phyloP scores from a whole-genome alignment of 2,888 invertebrate genomes.

The Mylabris sibirica region DNA sequence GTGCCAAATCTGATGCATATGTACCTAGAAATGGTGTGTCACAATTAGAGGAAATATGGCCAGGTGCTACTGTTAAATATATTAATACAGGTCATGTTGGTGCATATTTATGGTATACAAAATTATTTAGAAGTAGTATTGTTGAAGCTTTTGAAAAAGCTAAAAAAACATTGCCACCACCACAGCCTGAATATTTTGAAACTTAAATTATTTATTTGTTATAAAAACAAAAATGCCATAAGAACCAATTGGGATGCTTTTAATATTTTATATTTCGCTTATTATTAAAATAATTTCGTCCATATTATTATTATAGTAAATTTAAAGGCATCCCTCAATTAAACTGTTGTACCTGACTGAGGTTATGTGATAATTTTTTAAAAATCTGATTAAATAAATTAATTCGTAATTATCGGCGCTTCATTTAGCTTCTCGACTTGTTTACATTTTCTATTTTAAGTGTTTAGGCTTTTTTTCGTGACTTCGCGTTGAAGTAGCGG shows the following conservation, averaged over 20 bases:
- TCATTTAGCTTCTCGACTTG: not conserved
- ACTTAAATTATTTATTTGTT: slow-evolving; percentile 19
- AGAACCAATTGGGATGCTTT: slow-evolving; percentile 24
- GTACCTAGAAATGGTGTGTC: slow-evolving; percentile 87
- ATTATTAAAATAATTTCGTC: not conserved
- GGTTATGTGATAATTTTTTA: slow-evolving; percentile 36
- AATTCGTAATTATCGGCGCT: not conserved
- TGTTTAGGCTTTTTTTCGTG: no score
- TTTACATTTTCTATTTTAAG: no score
- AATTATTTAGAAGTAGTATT: slow-evolving; percentile 82
- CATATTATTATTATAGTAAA: not conserved
- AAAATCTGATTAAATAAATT: slow-evolving; percentile 3
- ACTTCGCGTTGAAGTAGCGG: no score
- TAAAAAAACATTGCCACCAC: slow-evolving; percentile 60
- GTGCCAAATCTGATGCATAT: slow-evolving; percentile 89
- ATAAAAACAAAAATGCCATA: slow-evolving; percentile 30
- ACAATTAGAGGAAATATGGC: slow-evolving; percentile 89
- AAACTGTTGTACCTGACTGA: slow-evolving; percentile 23
- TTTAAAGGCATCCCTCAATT: not conserved
- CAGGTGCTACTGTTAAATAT: slow-evolving; percentile 86
- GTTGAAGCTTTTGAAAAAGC: slow-evolving; percentile 79
- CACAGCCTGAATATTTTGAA: slow-evolving; percentile 37
- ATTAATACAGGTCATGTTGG: slow-evolving; percentile 90
- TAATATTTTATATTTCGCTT: slow-evolving; percentile 13
- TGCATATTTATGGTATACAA: slow-evolving; percentile 87